Base-by-base conservation (phyloP, 2,797 vertebrate genomes). In the Siniperca obscura region DNA sequence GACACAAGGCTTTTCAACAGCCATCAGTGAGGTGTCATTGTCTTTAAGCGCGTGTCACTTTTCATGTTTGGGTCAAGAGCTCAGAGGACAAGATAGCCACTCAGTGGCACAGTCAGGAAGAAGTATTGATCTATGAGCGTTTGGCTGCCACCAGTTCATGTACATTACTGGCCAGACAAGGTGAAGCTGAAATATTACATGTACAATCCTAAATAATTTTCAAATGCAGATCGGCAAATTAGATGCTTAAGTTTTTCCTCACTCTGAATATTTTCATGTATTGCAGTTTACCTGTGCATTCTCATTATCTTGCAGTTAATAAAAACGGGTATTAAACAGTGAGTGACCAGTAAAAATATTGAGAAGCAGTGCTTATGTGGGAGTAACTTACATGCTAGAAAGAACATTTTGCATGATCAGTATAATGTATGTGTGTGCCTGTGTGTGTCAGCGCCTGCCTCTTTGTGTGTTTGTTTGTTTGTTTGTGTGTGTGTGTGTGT, bases 41-140 rank as follows among this genome's bases (percentile, higher is more conserved):
- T 91, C 88, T 89, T 86, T 86, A 76, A 94, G 83, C 86, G 83
- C 70, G 56, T 87, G 91, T 86, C 74, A 21, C 86, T 77, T 80
- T 82, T 87, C 82, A 88, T 90, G 88, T 90, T 92, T 88, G 76
- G 88, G 88, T 94, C 89, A 93, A 89, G 89, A 88, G 84, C 91
- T 90, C 71, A 74, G 65, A 86, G 84, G 82, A 89, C 74, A 46
- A 82, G 78, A 82, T 67, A 55, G 79, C 65, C 86, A 85, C 92
- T 89, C 87, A 86, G 66, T 78, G 76, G 78, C 87, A 85, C 76
- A 87, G 85, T 88, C 86, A 85, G 60, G 83, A 36, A 70, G 84
- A 87, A 86, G 83, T 89, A 92, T 90, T 84, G 89, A 90, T 91
- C 88, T 70, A 30, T 74, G 78, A 88, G 79, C 79, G 48, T 87